phyloP scores from a whole-genome alignment of 2,888 invertebrate species.

The Macaria notata region DNA sequence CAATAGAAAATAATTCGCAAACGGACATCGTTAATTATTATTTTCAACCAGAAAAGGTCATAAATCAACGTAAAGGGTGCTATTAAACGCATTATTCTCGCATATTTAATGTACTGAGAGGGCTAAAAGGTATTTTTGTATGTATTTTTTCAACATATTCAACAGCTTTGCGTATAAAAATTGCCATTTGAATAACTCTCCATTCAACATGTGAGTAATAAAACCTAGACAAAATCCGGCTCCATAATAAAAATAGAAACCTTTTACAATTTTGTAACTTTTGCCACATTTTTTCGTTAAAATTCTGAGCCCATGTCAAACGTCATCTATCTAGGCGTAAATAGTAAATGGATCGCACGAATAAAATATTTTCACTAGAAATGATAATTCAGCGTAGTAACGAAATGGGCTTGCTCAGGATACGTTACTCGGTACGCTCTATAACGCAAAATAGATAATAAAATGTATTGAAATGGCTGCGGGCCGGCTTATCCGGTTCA shows the following conservation, averaged over 20 bases:
- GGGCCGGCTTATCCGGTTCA: constrained; percentile 81
- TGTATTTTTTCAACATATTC: constrained; percentile 65
- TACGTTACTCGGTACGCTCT: constrained; percentile 49
- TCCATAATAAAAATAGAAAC: constrained; percentile 6
- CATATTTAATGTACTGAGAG: constrained; percentile 80
- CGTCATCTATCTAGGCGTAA: constrained; percentile 14
- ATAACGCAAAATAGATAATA: constrained; percentile 78
- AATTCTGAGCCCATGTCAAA: constrained; percentile 14
- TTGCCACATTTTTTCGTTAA: constrained; percentile 3
- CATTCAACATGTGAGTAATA: constrained; percentile 52
- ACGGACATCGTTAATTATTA: constrained; percentile 74
- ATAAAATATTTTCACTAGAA: constrained; percentile 25
- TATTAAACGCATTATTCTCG: constrained; percentile 80
- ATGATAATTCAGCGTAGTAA: constrained; percentile 33
- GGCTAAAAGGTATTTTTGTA: constrained; percentile 62
- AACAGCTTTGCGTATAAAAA: constrained; percentile 70
- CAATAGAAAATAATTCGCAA: constrained; percentile 61
- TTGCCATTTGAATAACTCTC: constrained; percentile 63
- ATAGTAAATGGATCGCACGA: constrained; percentile 18
- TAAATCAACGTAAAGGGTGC: constrained; percentile 80
- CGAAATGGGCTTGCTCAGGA: constrained; percentile 42
- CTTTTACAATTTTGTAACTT: constrained; percentile 4
- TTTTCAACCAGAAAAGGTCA: constrained; percentile 65
- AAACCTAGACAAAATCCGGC: constrained; percentile 17
- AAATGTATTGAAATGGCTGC: constrained; percentile 81